A percentile compares a stretch with the other conserved stretches of the same genome.
Conservation (phyloP, 2,888 invertebrate genomes). For the Eupelmus urozonus region DNA sequence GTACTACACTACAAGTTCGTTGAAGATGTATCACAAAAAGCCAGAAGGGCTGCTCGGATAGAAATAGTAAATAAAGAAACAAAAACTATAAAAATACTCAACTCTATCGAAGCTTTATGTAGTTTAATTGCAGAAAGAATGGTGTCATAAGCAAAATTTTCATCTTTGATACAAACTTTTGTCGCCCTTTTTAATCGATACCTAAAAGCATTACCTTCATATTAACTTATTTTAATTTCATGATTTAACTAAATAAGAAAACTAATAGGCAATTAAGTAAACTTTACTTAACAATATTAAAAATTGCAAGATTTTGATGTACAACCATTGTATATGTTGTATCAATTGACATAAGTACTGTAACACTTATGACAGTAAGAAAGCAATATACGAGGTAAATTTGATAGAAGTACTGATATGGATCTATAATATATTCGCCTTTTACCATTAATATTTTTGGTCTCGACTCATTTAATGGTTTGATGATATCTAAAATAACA, state of each 20-base stretch:
- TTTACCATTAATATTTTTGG: constrained; percentile 5
- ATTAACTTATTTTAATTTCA: no score
- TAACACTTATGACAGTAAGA: constrained; percentile 1
- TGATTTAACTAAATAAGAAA: no score
- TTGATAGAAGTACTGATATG: constrained; percentile 29
- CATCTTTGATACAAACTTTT: neutral
- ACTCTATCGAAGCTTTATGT: constrained; percentile 24
- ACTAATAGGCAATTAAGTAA: neutral
- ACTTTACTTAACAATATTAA: constrained; percentile 32
- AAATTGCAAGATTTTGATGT: constrained; percentile 41
- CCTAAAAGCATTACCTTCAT: neutral
- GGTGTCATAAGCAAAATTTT: constrained; percentile 9
- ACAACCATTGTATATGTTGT: constrained; percentile 25
- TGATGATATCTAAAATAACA: constrained; percentile 21
- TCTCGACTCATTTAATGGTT: constrained; percentile 49
- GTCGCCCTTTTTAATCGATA: constrained; percentile 1
- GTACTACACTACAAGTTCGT: no score
- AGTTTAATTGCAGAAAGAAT: constrained; percentile 12
- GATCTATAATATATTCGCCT: constrained; percentile 31
- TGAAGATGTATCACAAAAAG: no score
- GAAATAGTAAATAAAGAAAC: no score
- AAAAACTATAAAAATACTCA: no score
- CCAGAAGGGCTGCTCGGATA: no score
- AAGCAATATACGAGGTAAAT: constrained; percentile 29
- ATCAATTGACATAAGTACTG: constrained; percentile 22